Evolutionary conservation across 2,113 vertebrate genomes (phyloP).

Genomic region (Rutilus rutilus): DNA sequence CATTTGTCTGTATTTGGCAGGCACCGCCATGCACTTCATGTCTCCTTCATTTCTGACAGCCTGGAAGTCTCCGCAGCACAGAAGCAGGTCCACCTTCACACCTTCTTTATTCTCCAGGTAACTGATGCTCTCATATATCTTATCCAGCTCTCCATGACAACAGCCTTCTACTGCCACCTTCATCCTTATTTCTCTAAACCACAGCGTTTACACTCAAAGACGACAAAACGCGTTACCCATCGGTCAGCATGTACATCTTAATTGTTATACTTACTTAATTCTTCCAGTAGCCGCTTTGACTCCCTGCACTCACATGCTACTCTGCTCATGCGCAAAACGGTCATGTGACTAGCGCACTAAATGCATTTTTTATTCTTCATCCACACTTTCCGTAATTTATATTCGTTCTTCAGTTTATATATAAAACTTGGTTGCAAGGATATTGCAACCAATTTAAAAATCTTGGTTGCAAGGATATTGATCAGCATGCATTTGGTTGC

Average conservation of each 20-base stretch:
- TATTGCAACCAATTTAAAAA: too few relatives aligned
- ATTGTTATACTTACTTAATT: not conserved
- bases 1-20: slow-evolving; percentile 91
- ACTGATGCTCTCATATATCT: slow-evolving; percentile 92
- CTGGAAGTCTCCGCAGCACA: slow-evolving; percentile 96
- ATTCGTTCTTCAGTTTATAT: not conserved
- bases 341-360: not conserved
- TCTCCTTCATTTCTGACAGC: slow-evolving; percentile 95
- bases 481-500: too few relatives aligned
- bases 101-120: slow-evolving; percentile 84
- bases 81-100: slow-evolving; percentile 81
- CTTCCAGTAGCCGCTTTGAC: not conserved
- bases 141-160: slow-evolving; percentile 94
- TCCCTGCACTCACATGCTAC: not conserved
- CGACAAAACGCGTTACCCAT: not conserved
- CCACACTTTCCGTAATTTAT: slow-evolving; percentile 13
- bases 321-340: slow-evolving; percentile 2
- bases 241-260: not conserved
- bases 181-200: slow-evolving; percentile 72
- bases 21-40: slow-evolving; percentile 93
- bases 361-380: not conserved
- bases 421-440: not conserved
- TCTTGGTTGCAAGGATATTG: too few relatives aligned
- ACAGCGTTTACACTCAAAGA: slow-evolving; percentile 21
- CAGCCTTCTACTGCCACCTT: slow-evolving; percentile 94